phyloP scores from a whole-genome alignment of 2,797 vertebrate species.

The Apodemus agrarius region DNA sequence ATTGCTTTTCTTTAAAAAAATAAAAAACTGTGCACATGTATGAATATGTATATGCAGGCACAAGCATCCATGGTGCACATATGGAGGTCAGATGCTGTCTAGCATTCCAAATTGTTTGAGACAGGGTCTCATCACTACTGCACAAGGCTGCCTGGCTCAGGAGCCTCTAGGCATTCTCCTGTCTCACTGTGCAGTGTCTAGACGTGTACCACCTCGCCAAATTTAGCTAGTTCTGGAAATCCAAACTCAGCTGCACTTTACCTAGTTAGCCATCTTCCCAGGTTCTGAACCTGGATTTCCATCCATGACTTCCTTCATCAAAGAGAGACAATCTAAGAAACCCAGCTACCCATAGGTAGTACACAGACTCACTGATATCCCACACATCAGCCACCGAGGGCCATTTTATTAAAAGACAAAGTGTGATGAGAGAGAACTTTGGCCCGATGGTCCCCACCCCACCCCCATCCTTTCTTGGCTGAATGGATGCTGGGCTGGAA shows the following conservation, averaged over 20 bases:
- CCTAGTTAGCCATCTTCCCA: not conserved
- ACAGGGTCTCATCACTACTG: not conserved
- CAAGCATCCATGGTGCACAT: not conserved
- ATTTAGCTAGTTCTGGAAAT: not conserved
- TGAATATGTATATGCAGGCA: not conserved
- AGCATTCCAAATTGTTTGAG: not conserved
- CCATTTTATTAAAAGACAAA: not conserved
- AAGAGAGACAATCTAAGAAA: not conserved
- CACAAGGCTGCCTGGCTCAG: not conserved
- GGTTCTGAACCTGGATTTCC: not conserved
- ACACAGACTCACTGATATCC: fast-evolving
- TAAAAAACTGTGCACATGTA: not conserved
- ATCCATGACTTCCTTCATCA: not conserved
- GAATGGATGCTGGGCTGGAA: not conserved
- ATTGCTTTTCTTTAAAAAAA: not conserved
- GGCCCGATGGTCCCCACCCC: fast-evolving
- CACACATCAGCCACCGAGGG: fast-evolving
- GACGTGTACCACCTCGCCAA: not conserved
- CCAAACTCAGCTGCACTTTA: not conserved
- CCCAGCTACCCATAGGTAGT: not conserved
- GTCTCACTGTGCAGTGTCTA: not conserved
- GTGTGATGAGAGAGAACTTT: not conserved
- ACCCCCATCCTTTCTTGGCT: not conserved
- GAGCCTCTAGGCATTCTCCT: not conserved
- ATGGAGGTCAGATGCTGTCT: not conserved